Evolutionary conservation across 2,888 invertebrate species (phyloP).

Genomic region (Stictocephala bisonia): DNA sequence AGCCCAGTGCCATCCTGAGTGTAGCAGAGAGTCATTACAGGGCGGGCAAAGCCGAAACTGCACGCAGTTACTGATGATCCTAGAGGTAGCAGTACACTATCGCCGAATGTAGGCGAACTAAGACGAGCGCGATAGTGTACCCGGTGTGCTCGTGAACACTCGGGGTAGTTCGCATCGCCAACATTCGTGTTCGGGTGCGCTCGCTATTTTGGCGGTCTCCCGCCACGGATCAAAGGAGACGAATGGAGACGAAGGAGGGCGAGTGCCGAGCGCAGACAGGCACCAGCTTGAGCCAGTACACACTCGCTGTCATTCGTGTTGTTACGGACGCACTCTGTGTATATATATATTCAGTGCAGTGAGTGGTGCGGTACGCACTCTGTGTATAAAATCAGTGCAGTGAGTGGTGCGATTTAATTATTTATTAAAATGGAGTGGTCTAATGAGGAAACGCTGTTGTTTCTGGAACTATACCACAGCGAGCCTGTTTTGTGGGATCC

Average conservation of each 20-base stretch:
- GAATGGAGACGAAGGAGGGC: not conserved
- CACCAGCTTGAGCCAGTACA: conserved; percentile 8
- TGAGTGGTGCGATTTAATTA: conserved; percentile 5
- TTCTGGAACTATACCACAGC: too few relatives aligned
- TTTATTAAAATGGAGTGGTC: not conserved
- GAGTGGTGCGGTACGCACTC: not conserved
- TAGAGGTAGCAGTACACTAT: conserved; percentile 5
- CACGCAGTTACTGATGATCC: too few relatives aligned
- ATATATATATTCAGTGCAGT: not conserved
- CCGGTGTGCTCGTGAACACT: not conserved
- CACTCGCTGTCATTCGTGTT: not conserved
- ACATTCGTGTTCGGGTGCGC: not conserved
- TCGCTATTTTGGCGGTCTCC: not conserved
- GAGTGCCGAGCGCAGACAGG: conserved; percentile 14
- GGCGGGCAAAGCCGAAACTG: too few relatives aligned
- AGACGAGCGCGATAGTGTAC: too few relatives aligned
- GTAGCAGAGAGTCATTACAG: too few relatives aligned
- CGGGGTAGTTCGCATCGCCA: conserved; percentile 5
- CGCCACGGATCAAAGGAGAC: conserved; percentile 4
- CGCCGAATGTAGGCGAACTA: conserved; percentile 13
- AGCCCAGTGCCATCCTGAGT: too few relatives aligned
- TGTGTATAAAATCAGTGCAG: not conserved
- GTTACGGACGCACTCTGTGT: not conserved
- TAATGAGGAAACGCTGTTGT: too few relatives aligned
- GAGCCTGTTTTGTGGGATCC: too few relatives aligned